Base-by-base conservation (phyloP, 1,140 invertebrate species). In the Diprion similis region DNA sequence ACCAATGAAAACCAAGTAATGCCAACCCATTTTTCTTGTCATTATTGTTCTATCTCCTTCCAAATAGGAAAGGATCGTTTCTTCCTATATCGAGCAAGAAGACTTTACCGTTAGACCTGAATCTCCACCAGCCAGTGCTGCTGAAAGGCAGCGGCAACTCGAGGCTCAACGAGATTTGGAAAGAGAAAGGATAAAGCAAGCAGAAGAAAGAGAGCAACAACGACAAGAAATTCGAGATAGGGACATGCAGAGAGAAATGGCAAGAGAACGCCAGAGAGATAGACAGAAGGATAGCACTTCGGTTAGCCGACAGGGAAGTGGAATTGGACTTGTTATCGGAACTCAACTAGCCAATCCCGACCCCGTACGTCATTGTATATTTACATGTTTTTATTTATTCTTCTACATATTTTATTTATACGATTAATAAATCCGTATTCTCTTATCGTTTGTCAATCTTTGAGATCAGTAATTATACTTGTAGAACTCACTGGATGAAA, bases 401-500 rank as follows among this genome's bases (percentile, higher is more conserved):
- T 37, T 6, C 2, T 6, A 37, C 24, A 37, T 71, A n/a, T 13
- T 46, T 37, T 37, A 70, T 65, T 46, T 68, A 73, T 72, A 46
- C 51, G 13, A 70, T 68, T 68, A 47, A 17, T 18, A 65, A 6
- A 67, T 73, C 10, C 15, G 72, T 13, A 18, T 71, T 66, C 73
- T 68, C 64, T 24, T 15, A 66, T 64, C 46, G 48, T 74, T 73
- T 64, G 73, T 76, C 17, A 64, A 64, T 69, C 65, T 18, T 46
- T 10, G 18, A 66, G 51, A 10, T 73, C 68, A 47, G 68, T 47
- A 70, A 11, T 68, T 11, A 80, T 59, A 64, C 75, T 81, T 82
- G n/a, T 82, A 95, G 94, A 92, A 92, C 79, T 92, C 91, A 19
- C 89, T 96, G 37, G 93, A 96, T 77, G 95, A 97, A 88, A 96